Evolutionary conservation across 1,140 invertebrate species (phyloP), one percentile per base, ranked within the genome.

Genomic region (Drosophila kanapiae): DNA sequence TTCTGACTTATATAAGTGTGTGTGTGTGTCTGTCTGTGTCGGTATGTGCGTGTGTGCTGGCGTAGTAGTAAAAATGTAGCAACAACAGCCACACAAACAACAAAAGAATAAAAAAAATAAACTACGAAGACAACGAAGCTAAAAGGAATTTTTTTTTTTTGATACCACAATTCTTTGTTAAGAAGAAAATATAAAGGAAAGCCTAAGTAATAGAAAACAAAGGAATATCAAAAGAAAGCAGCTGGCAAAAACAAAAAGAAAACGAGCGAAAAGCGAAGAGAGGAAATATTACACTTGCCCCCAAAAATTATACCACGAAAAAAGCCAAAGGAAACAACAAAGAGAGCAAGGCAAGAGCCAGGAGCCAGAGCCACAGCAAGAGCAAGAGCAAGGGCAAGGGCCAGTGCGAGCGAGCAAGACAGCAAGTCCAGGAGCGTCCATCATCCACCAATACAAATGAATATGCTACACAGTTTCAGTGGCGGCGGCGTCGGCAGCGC

Each of bases 381-480:
- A 47, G n/a, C 64, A 33, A 51, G 40, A 42, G 33, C 31, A 53
- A 53, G 49, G 35, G 23, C 53, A 38, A 56, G 53, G 53, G 53
- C 53, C 53, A 56, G 18, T n/a, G 35, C 35, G 53, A n/a, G 63
- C 56, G 57, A 48, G 42, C 40, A 13, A 38, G 58, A 47, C 16
- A 40, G 49, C 53, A 54, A 13, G 35, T 23, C 33, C 14, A 33
- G 35, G 3, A 51, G 56, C 63, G 42, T 33, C 29, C 57, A 77
- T 49, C 56, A 78, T 68, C 75, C 57, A 54, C 75, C 38, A 59
- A 69, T 64, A 76, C 61, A 88, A 49, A 92, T 92, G 91, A 92
- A 92, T 75, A 92, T 92, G 84, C 64, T 92, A 79, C 91, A 92
- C 75, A 91, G 91, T 76, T 92, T 92, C 68, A 82, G 91, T 56